Conservation (phyloP, 2,113 vertebrate genomes). For the Indicator maculatus region DNA sequence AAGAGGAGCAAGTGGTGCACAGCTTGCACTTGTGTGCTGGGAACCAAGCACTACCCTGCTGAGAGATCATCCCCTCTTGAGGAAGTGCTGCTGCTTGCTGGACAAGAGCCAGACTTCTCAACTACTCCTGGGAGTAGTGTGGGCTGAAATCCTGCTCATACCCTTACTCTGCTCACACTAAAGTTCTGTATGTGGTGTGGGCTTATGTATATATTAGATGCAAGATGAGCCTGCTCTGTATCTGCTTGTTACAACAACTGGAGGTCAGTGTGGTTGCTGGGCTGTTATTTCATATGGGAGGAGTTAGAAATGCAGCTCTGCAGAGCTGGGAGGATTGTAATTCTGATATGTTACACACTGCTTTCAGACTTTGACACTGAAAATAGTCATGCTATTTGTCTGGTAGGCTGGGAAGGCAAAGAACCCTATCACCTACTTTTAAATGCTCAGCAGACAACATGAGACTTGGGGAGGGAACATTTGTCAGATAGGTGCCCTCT, state of each 20-base stretch:
- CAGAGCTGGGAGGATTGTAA: not conserved
- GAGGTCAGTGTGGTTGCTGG: accelerated
- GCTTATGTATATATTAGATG: not conserved
- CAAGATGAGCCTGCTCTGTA: not conserved
- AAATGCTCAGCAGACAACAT: not conserved
- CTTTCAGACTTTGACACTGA: not conserved
- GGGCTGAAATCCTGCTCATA: not conserved
- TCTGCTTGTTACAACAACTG: not conserved
- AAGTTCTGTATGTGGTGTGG: not conserved
- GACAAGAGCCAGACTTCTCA: not conserved
- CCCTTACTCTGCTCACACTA: not conserved
- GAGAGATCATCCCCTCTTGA: not conserved
- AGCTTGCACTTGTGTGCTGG: not conserved
- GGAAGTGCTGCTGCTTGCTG: not conserved
- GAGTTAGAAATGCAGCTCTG: not conserved
- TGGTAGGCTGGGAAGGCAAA: not conserved
- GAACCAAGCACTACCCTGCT: not conserved
- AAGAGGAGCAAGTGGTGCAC: not conserved
- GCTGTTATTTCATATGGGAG: not conserved
- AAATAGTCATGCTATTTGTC: not conserved
- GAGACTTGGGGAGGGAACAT: not conserved
- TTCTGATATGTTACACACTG: not conserved
- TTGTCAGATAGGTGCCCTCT: not conserved
- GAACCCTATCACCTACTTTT: not conserved
- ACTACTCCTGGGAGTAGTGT: not conserved